phyloP scores from a whole-genome alignment of 2,113 vertebrate species.

The Phrynosoma platyrhinos region DNA sequence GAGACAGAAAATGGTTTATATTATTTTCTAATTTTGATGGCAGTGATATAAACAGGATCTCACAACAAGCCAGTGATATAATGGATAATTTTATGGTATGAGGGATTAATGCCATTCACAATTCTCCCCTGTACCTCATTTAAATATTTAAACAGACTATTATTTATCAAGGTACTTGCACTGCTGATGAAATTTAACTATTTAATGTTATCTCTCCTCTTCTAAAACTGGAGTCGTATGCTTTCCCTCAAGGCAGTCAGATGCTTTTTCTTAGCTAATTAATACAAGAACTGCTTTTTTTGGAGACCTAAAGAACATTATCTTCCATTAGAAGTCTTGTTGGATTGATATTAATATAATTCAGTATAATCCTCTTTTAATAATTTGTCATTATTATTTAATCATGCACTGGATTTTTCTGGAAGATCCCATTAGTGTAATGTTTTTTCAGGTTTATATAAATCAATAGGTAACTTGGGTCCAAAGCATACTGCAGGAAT shows the following conservation, averaged over 20 bases:
- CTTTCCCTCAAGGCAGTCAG: not conserved
- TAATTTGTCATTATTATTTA: not conserved
- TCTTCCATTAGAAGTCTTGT: not conserved
- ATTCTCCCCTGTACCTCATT: not conserved
- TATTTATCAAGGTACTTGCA: not conserved
- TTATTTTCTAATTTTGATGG: not conserved
- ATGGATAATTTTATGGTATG: not conserved
- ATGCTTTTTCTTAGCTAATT: not conserved
- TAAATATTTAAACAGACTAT: not conserved
- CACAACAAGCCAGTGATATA: not conserved
- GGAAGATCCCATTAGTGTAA: not conserved
- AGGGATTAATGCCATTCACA: not conserved
- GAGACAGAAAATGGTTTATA: too few relatives aligned
- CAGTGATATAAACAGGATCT: not conserved
- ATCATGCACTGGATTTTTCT: not conserved
- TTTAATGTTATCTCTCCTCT: too few relatives aligned
- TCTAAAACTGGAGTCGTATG: not conserved
- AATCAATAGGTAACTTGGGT: not conserved
- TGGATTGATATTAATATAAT: not conserved
- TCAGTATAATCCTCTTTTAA: not conserved
- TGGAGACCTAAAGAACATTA: not conserved
- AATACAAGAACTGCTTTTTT: not conserved
- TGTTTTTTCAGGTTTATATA: not conserved
- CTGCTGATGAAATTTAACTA: not conserved
- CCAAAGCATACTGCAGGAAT: too few relatives aligned